phyloP scores from a whole-genome alignment of 2,888 invertebrate genomes.

The Eumerus sabulonum region DNA sequence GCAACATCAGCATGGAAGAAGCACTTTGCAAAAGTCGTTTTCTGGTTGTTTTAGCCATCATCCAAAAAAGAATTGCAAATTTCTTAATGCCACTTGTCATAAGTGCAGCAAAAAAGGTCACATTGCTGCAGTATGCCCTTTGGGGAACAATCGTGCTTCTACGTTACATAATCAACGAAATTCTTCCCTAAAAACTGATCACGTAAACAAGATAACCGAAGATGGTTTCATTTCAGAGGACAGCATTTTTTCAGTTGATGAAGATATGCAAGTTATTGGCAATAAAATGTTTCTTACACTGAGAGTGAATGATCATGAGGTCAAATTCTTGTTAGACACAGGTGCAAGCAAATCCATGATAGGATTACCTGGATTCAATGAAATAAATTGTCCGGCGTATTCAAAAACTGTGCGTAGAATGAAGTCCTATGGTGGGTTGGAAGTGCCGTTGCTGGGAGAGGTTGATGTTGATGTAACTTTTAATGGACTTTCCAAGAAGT shows the following conservation, averaged over 20 bases:
- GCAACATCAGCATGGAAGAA: conserved; percentile 7
- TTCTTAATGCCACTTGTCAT: conserved; percentile 20
- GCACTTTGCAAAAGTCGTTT: conserved; percentile 27
- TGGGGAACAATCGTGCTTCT: conserved; percentile 8
- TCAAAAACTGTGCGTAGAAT: too few species aligned
- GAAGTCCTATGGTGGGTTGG: too few species aligned
- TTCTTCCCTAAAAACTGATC: conserved; percentile 10
- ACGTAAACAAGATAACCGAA: conserved; percentile 22
- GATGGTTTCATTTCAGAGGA: not conserved
- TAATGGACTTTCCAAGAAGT: too few species aligned
- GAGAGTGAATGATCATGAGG: conserved; percentile 15
- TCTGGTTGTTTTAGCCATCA: conserved; percentile 31
- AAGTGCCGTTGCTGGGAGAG: too few species aligned
- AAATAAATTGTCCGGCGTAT: too few species aligned
- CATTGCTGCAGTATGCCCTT: conserved; percentile 32
- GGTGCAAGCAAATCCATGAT: too few species aligned
- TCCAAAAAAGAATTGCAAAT: conserved; percentile 26
- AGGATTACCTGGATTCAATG: too few species aligned
- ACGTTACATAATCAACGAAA: conserved; percentile 1
- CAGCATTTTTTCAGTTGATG: conserved; percentile 26
- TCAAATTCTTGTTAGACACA: conserved; percentile 31
- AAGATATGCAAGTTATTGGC: conserved; percentile 16
- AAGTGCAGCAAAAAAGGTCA: too few species aligned
- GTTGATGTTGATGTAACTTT: too few species aligned
- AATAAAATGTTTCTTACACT: conserved; percentile 25